These are phyloP conservation scores for Trichomycterus rosablanca DNA, from an alignment of 2,113 vertebrate species.

Conservation along the genomic window DNA sequence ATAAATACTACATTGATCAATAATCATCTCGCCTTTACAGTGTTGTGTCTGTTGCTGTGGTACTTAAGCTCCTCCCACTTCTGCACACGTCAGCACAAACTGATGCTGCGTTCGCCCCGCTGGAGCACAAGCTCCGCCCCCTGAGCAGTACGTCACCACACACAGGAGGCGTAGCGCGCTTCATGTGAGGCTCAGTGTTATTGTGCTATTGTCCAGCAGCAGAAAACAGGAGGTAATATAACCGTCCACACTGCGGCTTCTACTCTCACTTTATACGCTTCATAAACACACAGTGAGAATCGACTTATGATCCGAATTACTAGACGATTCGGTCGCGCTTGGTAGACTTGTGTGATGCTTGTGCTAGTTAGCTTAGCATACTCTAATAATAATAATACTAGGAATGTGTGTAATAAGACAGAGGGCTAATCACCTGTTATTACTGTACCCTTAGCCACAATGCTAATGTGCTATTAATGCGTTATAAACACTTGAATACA, in stretches of 20 bases:
- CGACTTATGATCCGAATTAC: too few species aligned
- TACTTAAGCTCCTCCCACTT: background rate
- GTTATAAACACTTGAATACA: too few species aligned
- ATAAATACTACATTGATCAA: too few species aligned
- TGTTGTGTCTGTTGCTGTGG: constrained; percentile 16
- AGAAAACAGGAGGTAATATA: constrained; percentile 61
- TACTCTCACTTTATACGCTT: too few species aligned
- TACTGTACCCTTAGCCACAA: too few species aligned
- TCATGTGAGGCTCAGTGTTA: constrained; percentile 48
- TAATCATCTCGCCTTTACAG: too few species aligned
- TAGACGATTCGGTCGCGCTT: background rate
- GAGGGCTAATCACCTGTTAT: too few species aligned
- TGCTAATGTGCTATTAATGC: too few species aligned
- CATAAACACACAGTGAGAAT: too few species aligned
- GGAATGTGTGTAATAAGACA: too few species aligned
- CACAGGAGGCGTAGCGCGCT: constrained; percentile 46
- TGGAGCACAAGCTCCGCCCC: constrained; percentile 45
- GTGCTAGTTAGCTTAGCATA: constrained; percentile 29
- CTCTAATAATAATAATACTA: too few species aligned
- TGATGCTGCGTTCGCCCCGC: constrained; percentile 28
- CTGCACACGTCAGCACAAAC: background rate
- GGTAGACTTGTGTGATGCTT: constrained; percentile 26
- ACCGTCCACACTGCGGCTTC: too few species aligned
- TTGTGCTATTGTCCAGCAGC: constrained; percentile 45
- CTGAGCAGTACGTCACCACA: constrained; percentile 52